A percentile compares a stretch with the other conserved stretches of the same genome.
phyloP scores from a whole-genome alignment of 2,888 invertebrate species.

The Parochlus steinenii region DNA sequence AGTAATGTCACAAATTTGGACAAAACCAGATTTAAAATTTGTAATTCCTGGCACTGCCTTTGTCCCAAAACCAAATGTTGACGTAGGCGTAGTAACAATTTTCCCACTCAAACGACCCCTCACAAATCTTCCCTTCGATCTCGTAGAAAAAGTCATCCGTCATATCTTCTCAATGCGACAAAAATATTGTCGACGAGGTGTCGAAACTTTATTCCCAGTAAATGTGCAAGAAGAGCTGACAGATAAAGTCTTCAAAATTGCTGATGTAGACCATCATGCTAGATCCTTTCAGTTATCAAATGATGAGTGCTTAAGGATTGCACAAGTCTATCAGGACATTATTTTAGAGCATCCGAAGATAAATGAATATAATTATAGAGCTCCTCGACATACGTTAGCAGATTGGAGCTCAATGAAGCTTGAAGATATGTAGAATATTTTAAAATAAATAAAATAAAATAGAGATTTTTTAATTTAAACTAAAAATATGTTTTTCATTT shows the following conservation, averaged over 20 bases:
- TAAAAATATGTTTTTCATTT: too few species aligned
- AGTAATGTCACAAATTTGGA: conserved; percentile 89
- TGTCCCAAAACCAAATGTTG: conserved; percentile 88
- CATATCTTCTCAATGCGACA: conserved; percentile 78
- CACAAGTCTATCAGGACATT: conserved; percentile 58
- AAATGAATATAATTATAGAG: conserved; percentile 50
- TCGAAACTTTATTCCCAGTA: conserved; percentile 59
- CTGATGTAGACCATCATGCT: conserved; percentile 51
- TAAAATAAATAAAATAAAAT: too few species aligned
- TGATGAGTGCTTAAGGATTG: conserved; percentile 60
- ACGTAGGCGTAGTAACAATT: conserved; percentile 87
- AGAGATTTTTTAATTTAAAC: too few species aligned
- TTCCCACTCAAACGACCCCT: conserved; percentile 60
- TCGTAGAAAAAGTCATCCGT: conserved; percentile 78
- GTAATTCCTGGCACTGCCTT: conserved; percentile 81
- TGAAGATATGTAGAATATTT: too few species aligned
- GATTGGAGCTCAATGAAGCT: too few species aligned
- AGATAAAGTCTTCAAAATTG: conserved; percentile 45
- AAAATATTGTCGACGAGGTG: conserved; percentile 58
- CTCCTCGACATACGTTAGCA: too few species aligned
- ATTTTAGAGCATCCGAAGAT: conserved; percentile 49
- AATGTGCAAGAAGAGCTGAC: conserved; percentile 46
- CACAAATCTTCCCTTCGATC: conserved; percentile 57
- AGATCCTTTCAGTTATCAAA: conserved; percentile 60
- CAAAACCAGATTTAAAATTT: conserved; percentile 65